These are phyloP conservation scores for Microtus montanus DNA, from an alignment of 2,113 vertebrate genomes.

Conservation along the genomic window DNA sequence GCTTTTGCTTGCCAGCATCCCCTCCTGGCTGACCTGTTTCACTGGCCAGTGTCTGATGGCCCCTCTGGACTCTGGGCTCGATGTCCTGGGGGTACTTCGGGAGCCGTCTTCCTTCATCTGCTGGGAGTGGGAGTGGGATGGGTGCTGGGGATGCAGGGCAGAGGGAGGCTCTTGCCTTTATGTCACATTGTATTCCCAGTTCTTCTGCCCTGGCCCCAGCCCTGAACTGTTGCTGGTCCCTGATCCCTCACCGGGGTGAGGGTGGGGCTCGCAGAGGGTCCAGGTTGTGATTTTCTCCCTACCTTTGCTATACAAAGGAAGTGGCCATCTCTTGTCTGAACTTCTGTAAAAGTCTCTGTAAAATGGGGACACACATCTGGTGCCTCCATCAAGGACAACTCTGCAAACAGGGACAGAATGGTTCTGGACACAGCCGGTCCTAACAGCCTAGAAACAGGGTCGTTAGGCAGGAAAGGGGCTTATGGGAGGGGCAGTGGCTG, in stretches of 20 bases:
- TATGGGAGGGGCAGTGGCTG: neutral
- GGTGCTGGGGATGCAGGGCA: neutral
- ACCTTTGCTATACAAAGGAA: neutral
- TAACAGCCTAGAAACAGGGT: neutral
- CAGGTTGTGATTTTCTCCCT: neutral
- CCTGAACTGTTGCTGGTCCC: neutral
- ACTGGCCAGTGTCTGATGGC: neutral
- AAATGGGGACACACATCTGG: neutral
- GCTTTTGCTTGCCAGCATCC: neutral
- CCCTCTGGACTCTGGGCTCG: neutral
- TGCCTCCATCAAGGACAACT: neutral
- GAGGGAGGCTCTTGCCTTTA: neutral
- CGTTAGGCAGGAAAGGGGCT: neutral
- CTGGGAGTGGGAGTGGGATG: fast-evolving
- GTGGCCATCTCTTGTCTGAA: neutral
- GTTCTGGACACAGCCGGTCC: neutral
- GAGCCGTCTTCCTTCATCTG: neutral
- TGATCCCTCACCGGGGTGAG: neutral
- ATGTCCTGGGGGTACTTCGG: neutral
- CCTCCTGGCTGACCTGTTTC: neutral
- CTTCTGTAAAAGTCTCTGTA: neutral
- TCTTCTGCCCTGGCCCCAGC: fast-evolving
- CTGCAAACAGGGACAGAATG: fast-evolving
- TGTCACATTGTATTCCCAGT: neutral
- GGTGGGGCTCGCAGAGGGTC: neutral